These are phyloP conservation scores for Ameiurus melas DNA, from an alignment of 2,113 vertebrate species.

Conservation along the genomic window DNA sequence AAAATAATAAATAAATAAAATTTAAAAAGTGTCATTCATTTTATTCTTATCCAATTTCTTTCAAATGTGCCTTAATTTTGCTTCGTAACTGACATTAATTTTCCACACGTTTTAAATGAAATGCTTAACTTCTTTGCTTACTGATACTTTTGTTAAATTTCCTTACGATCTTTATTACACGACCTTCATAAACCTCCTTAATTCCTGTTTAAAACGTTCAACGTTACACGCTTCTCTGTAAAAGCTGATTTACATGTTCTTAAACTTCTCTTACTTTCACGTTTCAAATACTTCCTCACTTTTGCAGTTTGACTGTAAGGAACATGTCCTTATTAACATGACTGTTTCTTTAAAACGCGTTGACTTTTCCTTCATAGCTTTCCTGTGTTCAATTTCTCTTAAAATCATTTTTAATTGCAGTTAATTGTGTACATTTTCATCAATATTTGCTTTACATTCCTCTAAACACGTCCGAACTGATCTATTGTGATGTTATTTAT, in stretches of 20 bases:
- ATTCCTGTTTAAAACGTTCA: background rate
- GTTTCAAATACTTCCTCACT: background rate
- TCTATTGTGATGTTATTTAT: background rate
- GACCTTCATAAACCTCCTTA: background rate
- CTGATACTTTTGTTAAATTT: background rate
- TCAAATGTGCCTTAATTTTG: no score
- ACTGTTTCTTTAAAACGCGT: no score
- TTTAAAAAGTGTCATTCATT: no score
- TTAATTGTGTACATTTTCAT: background rate
- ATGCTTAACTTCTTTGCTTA: background rate
- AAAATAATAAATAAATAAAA: no score
- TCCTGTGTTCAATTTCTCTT: background rate
- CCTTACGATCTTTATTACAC: background rate
- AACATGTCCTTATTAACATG: no score
- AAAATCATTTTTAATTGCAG: background rate
- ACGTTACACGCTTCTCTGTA: background rate
- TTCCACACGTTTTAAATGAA: no score
- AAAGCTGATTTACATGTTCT: background rate
- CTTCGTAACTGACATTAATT: background rate
- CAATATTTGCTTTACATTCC: background rate
- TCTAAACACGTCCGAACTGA: background rate
- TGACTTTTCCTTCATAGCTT: no score
- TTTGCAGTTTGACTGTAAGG: background rate
- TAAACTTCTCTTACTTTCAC: background rate
- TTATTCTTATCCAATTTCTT: no score